Conservation (phyloP, 2,888 invertebrate species). For the Apoda limacodes region DNA sequence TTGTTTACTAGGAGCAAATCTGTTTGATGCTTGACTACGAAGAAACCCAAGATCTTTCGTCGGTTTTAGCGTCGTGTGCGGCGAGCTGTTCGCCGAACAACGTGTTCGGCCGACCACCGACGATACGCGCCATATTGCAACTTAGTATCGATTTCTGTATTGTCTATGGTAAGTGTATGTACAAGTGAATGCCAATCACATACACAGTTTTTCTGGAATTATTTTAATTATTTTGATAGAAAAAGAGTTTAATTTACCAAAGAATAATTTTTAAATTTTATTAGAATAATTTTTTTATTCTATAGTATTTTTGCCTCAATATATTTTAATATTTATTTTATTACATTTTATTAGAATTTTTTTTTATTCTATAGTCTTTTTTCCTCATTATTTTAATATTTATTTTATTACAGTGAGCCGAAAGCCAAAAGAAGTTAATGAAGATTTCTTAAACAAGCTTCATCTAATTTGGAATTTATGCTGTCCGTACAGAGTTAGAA, state of each 20-base stretch:
- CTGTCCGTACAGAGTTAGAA: constrained; percentile 39
- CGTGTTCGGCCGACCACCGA: constrained; percentile 33
- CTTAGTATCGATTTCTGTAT: constrained; percentile 44
- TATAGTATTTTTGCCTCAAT: too few species aligned
- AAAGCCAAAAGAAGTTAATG: constrained; percentile 35
- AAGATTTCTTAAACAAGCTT: constrained; percentile 31
- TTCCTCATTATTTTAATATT: too few species aligned
- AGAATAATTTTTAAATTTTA: too few species aligned
- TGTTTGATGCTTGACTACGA: constrained; percentile 37
- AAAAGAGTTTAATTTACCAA: too few species aligned
- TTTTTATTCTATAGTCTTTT: background rate
- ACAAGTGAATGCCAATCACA: too few species aligned
- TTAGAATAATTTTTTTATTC: too few species aligned
- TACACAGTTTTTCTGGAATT: too few species aligned
- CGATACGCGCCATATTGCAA: constrained; percentile 38
- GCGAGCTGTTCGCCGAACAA: constrained; percentile 27
- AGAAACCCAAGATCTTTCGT: constrained; percentile 18
- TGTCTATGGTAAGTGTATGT: constrained; percentile 35
- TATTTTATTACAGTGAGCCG: constrained; percentile 36
- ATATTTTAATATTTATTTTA: background rate
- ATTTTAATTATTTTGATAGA: too few species aligned
- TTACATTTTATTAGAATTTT: background rate
- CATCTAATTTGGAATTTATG: constrained; percentile 44
- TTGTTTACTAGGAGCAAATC: constrained; percentile 36
- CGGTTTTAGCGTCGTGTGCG: constrained; percentile 22